These are phyloP conservation scores for Tubulanus polymorphus DNA, from an alignment of 2,888 invertebrate genomes.

Conservation along the genomic window DNA sequence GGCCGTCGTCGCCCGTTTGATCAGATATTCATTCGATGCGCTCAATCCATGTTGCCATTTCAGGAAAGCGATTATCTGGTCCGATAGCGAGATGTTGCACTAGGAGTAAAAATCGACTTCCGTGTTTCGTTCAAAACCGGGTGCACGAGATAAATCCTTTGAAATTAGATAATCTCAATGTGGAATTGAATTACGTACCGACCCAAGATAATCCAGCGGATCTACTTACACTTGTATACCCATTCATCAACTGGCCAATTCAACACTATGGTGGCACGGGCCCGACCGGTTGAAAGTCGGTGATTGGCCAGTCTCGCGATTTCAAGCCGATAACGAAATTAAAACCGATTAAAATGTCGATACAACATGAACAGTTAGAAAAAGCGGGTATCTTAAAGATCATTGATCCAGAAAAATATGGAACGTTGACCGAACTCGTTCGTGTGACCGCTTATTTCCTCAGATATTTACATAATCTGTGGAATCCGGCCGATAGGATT, in stretches of 20 bases:
- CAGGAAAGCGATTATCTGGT: constrained; percentile 2
- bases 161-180: too few species aligned
- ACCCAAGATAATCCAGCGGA: constrained; percentile 1
- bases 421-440: too few species aligned
- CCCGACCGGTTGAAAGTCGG: not conserved
- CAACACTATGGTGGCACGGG: not conserved
- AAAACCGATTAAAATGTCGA: too few species aligned
- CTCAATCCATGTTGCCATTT: not conserved
- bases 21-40: not conserved
- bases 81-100: not conserved
- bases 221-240: not conserved
- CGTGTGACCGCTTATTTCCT: too few species aligned
- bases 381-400: too few species aligned
- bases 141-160: not conserved
- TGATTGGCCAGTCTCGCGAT: too few species aligned
- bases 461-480: too few species aligned
- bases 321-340: too few species aligned
- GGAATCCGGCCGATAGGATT: too few species aligned
- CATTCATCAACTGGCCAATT: not conserved
- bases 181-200: not conserved
- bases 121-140: not conserved
- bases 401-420: too few species aligned
- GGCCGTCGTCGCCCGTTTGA: not conserved
- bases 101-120: not conserved
- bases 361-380: too few species aligned